These are phyloP conservation scores for Cepaea hortensis DNA, from an alignment of 2,888 invertebrate species.

Conservation along the genomic window DNA sequence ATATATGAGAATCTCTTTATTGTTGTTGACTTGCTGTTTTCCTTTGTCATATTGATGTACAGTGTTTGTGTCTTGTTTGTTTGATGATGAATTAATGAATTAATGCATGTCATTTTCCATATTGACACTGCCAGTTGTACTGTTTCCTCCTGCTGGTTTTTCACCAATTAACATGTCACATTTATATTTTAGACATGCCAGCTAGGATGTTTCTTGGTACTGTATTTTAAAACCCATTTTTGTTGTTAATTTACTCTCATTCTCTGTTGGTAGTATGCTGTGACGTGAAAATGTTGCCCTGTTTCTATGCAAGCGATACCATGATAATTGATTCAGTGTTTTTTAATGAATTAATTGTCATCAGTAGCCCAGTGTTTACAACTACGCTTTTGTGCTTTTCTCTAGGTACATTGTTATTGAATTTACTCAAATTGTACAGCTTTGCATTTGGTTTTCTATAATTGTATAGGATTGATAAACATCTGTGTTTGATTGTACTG, in stretches of 20 bases:
- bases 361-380: not conserved
- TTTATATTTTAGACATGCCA: slow-evolving; percentile 17
- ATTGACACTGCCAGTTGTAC: slow-evolving; percentile 1
- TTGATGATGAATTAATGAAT: not conserved
- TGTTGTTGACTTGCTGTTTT: not conserved
- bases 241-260: not conserved
- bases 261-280: slow-evolving; percentile 32
- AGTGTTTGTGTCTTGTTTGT: not conserved
- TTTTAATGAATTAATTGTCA: slow-evolving; percentile 15
- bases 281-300: slow-evolving; percentile 34
- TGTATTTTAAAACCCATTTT: not conserved
- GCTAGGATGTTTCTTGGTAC: not conserved
- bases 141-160: not conserved
- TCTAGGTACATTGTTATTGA: not conserved
- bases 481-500: not conserved
- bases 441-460: not conserved
- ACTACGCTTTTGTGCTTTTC: not conserved
- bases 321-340: slow-evolving; percentile 19
- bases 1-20: not conserved
- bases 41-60: not conserved
- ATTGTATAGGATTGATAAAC: slow-evolving; percentile 3
- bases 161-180: not conserved
- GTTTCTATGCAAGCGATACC: slow-evolving; percentile 38
- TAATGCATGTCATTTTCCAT: not conserved
- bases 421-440: too few species aligned